These are phyloP conservation scores for Aplocera efformata DNA, from an alignment of 2,888 invertebrate species.

Conservation along the genomic window DNA sequence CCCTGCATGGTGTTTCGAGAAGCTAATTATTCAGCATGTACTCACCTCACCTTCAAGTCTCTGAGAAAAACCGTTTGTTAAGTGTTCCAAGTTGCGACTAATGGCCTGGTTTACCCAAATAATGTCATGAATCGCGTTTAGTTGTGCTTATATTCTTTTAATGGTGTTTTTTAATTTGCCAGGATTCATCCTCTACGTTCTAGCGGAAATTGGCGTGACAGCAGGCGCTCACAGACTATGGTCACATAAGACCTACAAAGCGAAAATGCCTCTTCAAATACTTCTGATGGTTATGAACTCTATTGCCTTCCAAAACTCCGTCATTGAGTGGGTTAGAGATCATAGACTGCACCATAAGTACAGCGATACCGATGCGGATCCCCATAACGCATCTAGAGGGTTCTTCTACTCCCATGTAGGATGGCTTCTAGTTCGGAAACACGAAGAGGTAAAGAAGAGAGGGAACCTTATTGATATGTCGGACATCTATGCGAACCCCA, in stretches of 20 bases:
- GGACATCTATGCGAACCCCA: conserved; percentile 85
- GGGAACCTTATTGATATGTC: conserved; percentile 85
- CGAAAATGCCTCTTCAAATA: conserved; percentile 43
- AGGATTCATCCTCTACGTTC: conserved; percentile 32
- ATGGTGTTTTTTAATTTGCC: conserved; percentile 10
- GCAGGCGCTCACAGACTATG: conserved; percentile 49
- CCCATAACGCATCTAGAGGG: conserved; percentile 87
- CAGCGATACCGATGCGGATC: conserved; percentile 62
- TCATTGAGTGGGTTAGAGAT: conserved; percentile 81
- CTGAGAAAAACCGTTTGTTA: too few species aligned
- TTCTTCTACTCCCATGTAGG: conserved; percentile 93
- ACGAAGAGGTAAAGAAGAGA: conserved; percentile 85
- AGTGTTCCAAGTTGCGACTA: too few species aligned
- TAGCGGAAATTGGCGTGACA: conserved; percentile 43
- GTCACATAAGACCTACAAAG: conserved; percentile 48
- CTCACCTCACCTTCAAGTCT: too few species aligned
- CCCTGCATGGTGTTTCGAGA: too few species aligned
- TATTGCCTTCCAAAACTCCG: conserved; percentile 69
- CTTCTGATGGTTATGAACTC: conserved; percentile 45
- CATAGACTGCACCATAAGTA: conserved; percentile 87
- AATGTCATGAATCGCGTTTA: too few species aligned
- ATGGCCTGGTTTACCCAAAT: too few species aligned
- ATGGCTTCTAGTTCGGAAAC: conserved; percentile 89
- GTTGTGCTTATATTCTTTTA: too few species aligned
- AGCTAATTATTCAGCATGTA: too few species aligned